phyloP scores from a whole-genome alignment of 2,797 vertebrate species.

The Serranus cabrilla region DNA sequence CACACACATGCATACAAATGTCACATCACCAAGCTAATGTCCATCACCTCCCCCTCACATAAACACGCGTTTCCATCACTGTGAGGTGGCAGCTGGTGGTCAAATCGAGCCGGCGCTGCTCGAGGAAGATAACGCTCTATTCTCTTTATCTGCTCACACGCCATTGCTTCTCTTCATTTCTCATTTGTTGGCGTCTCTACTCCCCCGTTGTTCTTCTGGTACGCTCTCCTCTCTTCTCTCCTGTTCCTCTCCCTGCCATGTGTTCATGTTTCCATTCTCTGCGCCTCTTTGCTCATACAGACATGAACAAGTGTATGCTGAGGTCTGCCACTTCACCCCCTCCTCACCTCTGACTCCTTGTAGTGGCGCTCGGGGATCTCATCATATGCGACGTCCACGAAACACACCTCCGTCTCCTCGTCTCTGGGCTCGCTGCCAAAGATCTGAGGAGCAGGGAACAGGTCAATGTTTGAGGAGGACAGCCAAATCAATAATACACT shows the following conservation, averaged over 20 bases:
- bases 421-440: conserved; percentile 91
- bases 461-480: conserved; percentile 22
- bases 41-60: conserved; percentile 47
- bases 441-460: conserved; percentile 87
- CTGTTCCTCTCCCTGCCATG: not conserved
- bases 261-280: not conserved
- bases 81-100: conserved; percentile 55
- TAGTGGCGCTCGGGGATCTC: conserved; percentile 95
- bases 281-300: not conserved
- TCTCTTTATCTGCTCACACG: conserved; percentile 32
- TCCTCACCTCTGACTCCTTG: conserved; percentile 95
- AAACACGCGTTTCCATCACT: conserved; percentile 45
- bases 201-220: not conserved
- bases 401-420: conserved; percentile 93
- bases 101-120: conserved; percentile 40
- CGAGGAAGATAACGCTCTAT: conserved; percentile 47
- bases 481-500: conserved; percentile 42
- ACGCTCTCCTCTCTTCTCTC: not conserved
- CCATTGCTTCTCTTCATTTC: conserved; percentile 1
- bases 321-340: not conserved
- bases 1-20: conserved; percentile 54
- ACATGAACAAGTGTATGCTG: not conserved
- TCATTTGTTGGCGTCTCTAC: not conserved
- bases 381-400: conserved; percentile 95
- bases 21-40: conserved; percentile 51